Evolutionary conservation across 2,797 vertebrate species (phyloP).

Genomic region (Gymnopithys bicolor): DNA sequence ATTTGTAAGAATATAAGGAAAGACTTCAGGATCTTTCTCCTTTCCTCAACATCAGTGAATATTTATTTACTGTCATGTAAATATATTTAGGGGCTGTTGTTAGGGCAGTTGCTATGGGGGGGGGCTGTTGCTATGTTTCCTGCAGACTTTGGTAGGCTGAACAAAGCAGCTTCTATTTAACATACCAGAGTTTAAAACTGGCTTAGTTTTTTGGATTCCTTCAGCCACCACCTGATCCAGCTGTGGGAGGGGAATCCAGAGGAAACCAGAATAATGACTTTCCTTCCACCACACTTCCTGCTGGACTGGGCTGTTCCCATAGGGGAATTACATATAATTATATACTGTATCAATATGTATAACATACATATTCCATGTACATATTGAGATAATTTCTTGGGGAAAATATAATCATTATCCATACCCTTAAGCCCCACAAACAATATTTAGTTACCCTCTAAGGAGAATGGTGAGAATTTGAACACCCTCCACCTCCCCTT

Average conservation of each 20-base stretch:
- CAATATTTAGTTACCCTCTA: not conserved
- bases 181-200: not conserved
- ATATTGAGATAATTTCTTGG: not conserved
- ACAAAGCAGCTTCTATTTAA: not conserved
- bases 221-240: rapidly evolving
- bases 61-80: not conserved
- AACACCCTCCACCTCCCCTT: not conserved
- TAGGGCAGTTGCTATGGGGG: too few relatives aligned
- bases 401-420: not conserved
- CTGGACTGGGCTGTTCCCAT: not conserved
- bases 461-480: not conserved
- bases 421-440: not conserved
- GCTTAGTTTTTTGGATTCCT: not conserved
- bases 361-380: not conserved
- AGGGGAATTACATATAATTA: not conserved
- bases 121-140: not conserved
- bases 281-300: rapidly evolving
- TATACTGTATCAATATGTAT: too few relatives aligned
- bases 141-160: not conserved
- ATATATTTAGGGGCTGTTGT: not conserved
- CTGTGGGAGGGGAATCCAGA: rapidly evolving
- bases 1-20: not conserved
- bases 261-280: not conserved
- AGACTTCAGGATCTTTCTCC: not conserved
- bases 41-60: not conserved